Evolutionary conservation across 2,888 invertebrate genomes (phyloP).

Genomic region (Drosophila paramelanica): DNA sequence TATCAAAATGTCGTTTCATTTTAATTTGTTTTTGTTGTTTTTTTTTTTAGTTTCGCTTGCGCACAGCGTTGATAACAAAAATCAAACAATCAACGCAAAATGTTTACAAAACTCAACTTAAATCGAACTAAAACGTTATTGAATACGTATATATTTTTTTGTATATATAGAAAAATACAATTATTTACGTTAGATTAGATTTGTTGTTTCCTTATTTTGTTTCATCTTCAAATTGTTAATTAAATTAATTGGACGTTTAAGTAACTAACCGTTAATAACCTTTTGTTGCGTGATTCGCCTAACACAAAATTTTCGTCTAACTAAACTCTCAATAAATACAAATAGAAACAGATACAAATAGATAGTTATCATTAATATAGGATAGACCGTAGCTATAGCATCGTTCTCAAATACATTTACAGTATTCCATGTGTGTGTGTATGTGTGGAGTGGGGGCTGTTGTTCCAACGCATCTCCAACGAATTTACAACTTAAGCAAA

Average conservation of each 20-base stretch:
- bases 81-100: conserved; percentile 61
- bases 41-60: conserved; percentile 58
- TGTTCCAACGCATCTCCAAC: conserved; percentile 30
- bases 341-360: conserved; percentile 72
- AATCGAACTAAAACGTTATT: conserved; percentile 47
- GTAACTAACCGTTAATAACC: conserved; percentile 84
- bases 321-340: conserved; percentile 77
- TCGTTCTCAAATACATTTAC: conserved; percentile 45
- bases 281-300: conserved; percentile 43
- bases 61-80: conserved; percentile 76
- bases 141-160: conserved; percentile 26
- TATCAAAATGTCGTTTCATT: conserved; percentile 30
- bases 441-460: conserved; percentile 2
- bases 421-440: conserved; percentile 29
- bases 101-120: conserved; percentile 58
- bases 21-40: conserved; percentile 18
- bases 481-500: conserved; percentile 86
- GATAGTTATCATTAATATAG: conserved; percentile 53
- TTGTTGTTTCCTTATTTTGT: conserved; percentile 20
- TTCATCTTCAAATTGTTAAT: conserved; percentile 61
- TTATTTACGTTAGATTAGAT: conserved; percentile 41
- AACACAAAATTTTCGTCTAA: conserved; percentile 68
- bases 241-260: conserved; percentile 84
- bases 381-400: conserved; percentile 55
- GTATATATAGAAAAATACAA: conserved; percentile 59